These are phyloP conservation scores for Geotrypetes seraphini DNA, from an alignment of 2,797 vertebrate species.

Conservation along the genomic window DNA sequence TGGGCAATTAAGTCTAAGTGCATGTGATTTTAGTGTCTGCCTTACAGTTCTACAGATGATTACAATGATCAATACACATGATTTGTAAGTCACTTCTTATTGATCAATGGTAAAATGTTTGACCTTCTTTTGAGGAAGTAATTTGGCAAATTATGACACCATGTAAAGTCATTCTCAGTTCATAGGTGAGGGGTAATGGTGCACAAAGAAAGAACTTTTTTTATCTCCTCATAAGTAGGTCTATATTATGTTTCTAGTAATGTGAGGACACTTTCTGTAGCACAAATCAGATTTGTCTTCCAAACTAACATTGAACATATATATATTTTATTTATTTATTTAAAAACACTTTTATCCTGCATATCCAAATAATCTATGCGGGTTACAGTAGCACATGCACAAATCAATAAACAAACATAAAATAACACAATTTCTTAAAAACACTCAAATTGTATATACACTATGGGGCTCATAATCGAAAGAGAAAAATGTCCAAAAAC, in stretches of 20 bases:
- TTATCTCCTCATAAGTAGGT: conserved; percentile 10
- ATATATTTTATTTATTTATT: not conserved
- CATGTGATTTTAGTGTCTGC: conserved; percentile 81
- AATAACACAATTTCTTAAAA: too few species aligned
- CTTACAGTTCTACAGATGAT: conserved; percentile 72
- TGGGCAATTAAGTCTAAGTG: conserved; percentile 92
- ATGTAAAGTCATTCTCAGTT: conserved; percentile 45
- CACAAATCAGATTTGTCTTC: fast-evolving
- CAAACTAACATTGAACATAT: not conserved
- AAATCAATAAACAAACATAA: too few species aligned
- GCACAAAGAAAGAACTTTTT: not conserved
- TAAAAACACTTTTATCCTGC: too few species aligned
- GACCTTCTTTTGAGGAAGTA: conserved; percentile 69
- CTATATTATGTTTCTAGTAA: not conserved
- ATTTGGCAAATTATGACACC: conserved; percentile 59
- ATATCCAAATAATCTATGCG: too few species aligned
- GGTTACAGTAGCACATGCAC: too few species aligned
- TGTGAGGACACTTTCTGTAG: conserved; percentile 8
- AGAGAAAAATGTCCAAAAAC: too few species aligned
- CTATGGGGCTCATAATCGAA: too few species aligned
- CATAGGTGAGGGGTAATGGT: conserved; percentile 47
- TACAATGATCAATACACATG: conserved; percentile 83
- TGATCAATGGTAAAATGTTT: conserved; percentile 71
- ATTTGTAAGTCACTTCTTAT: conserved; percentile 80
- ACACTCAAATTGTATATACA: too few species aligned